Evolutionary conservation across 2,797 vertebrate species (phyloP), one percentile per base, ranked within the genome.

Genomic region (Scleropages formosus): DNA sequence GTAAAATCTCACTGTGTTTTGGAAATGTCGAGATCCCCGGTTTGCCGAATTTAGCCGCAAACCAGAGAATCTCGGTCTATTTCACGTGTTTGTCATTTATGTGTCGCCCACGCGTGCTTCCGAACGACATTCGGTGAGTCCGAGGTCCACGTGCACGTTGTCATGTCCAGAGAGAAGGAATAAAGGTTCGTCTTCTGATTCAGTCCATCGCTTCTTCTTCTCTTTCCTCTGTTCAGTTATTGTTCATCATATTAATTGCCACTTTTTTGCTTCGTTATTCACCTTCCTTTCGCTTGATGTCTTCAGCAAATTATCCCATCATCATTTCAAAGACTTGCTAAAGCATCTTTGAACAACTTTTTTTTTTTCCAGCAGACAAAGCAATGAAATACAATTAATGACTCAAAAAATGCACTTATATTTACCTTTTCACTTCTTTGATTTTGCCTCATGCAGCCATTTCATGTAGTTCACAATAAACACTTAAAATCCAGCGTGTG

Each of bases 221-320:
- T 47, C 16, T 39, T 1, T 22, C 1, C 66, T 12, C 69, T 51
- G 16, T 22, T n/a, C 24, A 69, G 69, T 16, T 24, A 72, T 27
- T 26, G 8, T 44, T 18, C 49, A 59, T 20, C 26, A 39, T 51
- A 26, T 56, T 70, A 27, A 72, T 56, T 72, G 46, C 31, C 58
- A 16, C 51, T 10, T 20, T 49, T 58, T 72, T 56, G 24, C 49
- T 31, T 8, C 53, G 20, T 72, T 72, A 72, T 31, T 59, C 53
- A 59, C 69, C 69, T 56, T 72, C 7, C 18, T 22, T 59, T 71
- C 16, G 22, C 49, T 56, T 71, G 69, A 27, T 59, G 26, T 59
- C 24, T 59, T 8, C 18, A 31, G 16, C 69, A 72, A 69, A 59
- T 72, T 58, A 72, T 72, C 53, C 59, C 9, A 26, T 72, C 69